Percentiles rank a stretch among this genome's conserved stretches.
Conservation (phyloP, 2,113 vertebrate genomes). For the Coracopsis vasa region DNA sequence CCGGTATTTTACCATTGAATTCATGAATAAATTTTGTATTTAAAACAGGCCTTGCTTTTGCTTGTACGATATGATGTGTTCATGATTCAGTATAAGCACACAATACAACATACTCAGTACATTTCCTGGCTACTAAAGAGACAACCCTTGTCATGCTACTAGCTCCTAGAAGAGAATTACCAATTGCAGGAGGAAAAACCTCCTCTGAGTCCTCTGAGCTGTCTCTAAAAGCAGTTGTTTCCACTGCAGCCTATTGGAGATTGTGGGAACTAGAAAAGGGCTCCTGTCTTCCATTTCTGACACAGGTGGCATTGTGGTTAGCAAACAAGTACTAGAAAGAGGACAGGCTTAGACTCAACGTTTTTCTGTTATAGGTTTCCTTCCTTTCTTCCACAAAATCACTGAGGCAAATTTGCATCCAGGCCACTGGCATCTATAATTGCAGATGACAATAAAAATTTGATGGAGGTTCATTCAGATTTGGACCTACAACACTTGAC, state of each 20-base stretch:
- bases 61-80: not conserved
- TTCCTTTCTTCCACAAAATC: not conserved
- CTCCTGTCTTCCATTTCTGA: not conserved
- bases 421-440: not conserved
- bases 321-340: not conserved
- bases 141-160: not conserved
- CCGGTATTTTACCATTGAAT: not conserved
- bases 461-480: not conserved
- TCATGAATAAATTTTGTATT: slow-evolving; percentile 61
- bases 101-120: not conserved
- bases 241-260: not conserved
- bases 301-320: not conserved
- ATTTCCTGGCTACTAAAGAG: not conserved
- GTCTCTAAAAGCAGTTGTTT: not conserved
- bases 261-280: not conserved
- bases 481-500: not conserved
- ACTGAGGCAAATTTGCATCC: not conserved
- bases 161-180: not conserved
- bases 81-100: not conserved
- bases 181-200: not conserved
- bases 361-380: not conserved
- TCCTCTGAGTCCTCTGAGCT: not conserved
- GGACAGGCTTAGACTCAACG: not conserved
- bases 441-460: not conserved
- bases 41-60: not conserved